A percentile compares a stretch with the other conserved stretches of the same genome.
Evolutionary conservation across 2,113 vertebrate species (phyloP).

Genomic region (Fulica atra): DNA sequence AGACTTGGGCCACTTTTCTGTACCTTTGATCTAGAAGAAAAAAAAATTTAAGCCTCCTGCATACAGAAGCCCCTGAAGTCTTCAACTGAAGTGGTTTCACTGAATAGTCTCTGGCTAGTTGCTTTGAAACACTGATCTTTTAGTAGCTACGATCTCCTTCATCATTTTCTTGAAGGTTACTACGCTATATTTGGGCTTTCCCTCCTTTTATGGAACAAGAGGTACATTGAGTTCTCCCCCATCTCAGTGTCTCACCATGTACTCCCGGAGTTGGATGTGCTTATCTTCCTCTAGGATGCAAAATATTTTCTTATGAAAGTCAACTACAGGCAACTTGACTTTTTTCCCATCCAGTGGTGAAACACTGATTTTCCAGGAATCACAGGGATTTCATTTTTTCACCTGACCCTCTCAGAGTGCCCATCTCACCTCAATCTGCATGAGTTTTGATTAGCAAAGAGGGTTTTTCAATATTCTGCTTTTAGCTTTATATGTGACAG

Average conservation of each 20-base stretch:
- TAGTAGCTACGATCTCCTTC: neutral
- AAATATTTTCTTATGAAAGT: neutral
- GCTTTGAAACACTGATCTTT: neutral
- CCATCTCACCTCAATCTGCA: neutral
- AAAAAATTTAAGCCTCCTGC: neutral
- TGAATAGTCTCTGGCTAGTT: neutral
- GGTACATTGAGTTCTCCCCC: neutral
- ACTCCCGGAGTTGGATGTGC: neutral
- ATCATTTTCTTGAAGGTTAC: neutral
- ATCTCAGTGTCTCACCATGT: neutral
- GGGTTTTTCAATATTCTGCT: neutral
- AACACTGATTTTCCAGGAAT: neutral
- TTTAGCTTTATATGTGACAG: neutral
- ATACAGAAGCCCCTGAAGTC: neutral
- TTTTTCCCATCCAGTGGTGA: neutral
- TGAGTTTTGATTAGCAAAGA: neutral
- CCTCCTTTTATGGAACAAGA: neutral
- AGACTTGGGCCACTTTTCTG: neutral
- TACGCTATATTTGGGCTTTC: neutral
- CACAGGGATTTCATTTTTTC: neutral
- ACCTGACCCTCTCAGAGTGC: neutral
- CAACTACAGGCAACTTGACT: neutral
- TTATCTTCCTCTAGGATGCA: neutral
- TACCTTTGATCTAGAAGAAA: neutral
- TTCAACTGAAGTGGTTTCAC: neutral